Evolutionary conservation across 2,797 vertebrate genomes (phyloP).

Genomic region (Chromobotia macracanthus): DNA sequence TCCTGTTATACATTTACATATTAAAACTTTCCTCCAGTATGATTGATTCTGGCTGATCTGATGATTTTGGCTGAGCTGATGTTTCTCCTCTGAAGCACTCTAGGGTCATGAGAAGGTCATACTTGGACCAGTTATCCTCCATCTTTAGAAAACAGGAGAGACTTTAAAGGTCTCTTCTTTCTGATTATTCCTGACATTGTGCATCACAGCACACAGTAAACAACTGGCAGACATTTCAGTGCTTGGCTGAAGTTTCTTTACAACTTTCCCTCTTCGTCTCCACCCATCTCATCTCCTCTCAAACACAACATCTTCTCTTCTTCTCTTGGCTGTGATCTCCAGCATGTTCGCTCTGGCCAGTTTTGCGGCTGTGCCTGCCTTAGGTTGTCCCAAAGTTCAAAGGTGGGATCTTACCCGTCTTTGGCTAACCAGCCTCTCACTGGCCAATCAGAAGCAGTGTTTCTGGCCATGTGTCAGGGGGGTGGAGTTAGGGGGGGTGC

Average conservation of each 20-base stretch:
- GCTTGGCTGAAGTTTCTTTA: slow-evolving; percentile 42
- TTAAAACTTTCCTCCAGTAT: slow-evolving; percentile 19
- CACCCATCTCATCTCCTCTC: slow-evolving; percentile 63
- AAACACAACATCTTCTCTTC: slow-evolving; percentile 37
- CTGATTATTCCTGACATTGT: slow-evolving; percentile 23
- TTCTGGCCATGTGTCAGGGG: slow-evolving; percentile 29
- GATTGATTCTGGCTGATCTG: slow-evolving; percentile 6
- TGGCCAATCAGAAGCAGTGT: slow-evolving; percentile 66
- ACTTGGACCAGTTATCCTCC: slow-evolving; percentile 37
- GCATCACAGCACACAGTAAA: slow-evolving; percentile 29
- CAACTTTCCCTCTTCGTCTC: slow-evolving; percentile 63
- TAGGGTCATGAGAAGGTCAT: slow-evolving; percentile 42
- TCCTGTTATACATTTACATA: slow-evolving; percentile 6
- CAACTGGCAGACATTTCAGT: background rate
- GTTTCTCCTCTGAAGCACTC: slow-evolving; percentile 24
- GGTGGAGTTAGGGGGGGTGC: slow-evolving; percentile 51
- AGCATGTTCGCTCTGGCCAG: slow-evolving; percentile 69
- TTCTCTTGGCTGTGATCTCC: slow-evolving; percentile 41
- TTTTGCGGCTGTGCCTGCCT: slow-evolving; percentile 95
- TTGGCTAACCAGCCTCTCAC: slow-evolving; percentile 92
- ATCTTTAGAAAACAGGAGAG: slow-evolving; percentile 41
- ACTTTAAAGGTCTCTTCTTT: slow-evolving; percentile 12
- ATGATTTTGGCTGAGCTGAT: background rate
- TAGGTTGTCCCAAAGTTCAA: slow-evolving; percentile 89
- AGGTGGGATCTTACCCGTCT: slow-evolving; percentile 97